A percentile compares a stretch with the other conserved stretches of the same genome.
phyloP scores from a whole-genome alignment of 2,888 invertebrate genomes.

The Lepetodrilus schrolli region DNA sequence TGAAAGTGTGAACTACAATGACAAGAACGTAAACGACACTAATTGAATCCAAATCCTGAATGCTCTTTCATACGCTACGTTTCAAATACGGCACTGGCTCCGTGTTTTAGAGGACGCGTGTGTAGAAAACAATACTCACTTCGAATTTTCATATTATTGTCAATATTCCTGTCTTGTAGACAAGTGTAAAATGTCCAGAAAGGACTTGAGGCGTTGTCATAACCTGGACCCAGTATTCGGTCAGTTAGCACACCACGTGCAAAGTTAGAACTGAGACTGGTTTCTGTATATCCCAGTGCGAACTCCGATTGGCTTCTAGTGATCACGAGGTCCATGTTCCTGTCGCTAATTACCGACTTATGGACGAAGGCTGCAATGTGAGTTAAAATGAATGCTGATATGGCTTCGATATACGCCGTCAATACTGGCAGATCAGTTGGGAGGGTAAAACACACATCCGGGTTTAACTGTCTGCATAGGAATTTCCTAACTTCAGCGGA shows the following conservation, averaged over 20 bases:
- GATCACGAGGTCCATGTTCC: constrained; percentile 29
- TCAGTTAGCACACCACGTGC: constrained; percentile 12
- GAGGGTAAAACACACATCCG: background rate
- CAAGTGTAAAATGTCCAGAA: constrained; percentile 44
- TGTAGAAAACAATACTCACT: too few relatives aligned
- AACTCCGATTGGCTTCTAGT: constrained; percentile 38
- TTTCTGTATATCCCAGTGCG: constrained; percentile 34
- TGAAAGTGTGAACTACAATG: too few relatives aligned
- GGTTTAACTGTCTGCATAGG: constrained; percentile 3
- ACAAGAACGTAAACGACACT: too few relatives aligned
- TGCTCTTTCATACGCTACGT: too few relatives aligned
- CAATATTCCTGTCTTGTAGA: constrained; percentile 41
- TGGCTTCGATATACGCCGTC: constrained; percentile 32
- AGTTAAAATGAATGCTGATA: constrained; percentile 33
- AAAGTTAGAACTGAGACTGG: background rate
- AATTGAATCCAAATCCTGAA: too few relatives aligned
- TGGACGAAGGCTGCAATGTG: constrained; percentile 34
- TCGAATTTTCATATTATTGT: constrained; percentile 50
- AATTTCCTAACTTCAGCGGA: background rate
- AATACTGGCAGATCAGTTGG: background rate
- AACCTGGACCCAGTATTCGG: too few relatives aligned
- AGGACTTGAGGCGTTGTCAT: constrained; percentile 4
- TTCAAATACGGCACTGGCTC: too few relatives aligned
- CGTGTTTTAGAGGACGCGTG: too few relatives aligned
- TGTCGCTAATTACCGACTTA: background rate